These are phyloP conservation scores for Sebastes cheni DNA, from an alignment of 2,797 vertebrate species.

Conservation along the genomic window DNA sequence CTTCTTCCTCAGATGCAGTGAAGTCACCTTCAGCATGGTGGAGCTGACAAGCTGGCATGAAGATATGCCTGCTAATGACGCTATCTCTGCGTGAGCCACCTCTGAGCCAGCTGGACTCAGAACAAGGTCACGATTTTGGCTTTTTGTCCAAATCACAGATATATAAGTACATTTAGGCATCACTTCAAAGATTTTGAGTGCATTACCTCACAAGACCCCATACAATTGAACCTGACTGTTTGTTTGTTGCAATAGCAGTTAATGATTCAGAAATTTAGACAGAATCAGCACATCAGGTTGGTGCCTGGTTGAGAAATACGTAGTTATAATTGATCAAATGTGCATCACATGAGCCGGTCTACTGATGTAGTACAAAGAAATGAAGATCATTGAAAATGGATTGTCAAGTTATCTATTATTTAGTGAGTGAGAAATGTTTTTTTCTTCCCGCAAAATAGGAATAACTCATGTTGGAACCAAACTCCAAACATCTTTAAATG, in stretches of 20 bases:
- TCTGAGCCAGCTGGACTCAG: slow-evolving; percentile 51
- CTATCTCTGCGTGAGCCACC: slow-evolving; percentile 15
- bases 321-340: not conserved
- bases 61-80: slow-evolving; percentile 3
- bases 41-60: slow-evolving; percentile 38
- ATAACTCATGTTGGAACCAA: no score
- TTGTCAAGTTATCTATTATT: not conserved
- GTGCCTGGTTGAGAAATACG: not conserved
- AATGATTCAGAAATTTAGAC: slow-evolving; percentile 30
- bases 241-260: slow-evolving; percentile 14
- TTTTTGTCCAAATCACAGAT: not conserved
- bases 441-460: not conserved
- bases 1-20: not conserved
- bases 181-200: not conserved
- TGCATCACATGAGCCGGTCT: not conserved
- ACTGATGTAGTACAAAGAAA: not conserved
- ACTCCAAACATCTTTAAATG: no score
- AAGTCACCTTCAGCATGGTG: slow-evolving; percentile 29
- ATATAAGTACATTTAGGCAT: slow-evolving; percentile 3
- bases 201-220: not conserved
- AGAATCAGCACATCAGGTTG: not conserved
- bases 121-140: slow-evolving; percentile 35
- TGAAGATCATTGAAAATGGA: not conserved
- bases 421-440: not conserved
- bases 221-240: not conserved